Evolutionary conservation across 2,888 invertebrate species (phyloP).

Genomic region (Xestia sexstrigata): DNA sequence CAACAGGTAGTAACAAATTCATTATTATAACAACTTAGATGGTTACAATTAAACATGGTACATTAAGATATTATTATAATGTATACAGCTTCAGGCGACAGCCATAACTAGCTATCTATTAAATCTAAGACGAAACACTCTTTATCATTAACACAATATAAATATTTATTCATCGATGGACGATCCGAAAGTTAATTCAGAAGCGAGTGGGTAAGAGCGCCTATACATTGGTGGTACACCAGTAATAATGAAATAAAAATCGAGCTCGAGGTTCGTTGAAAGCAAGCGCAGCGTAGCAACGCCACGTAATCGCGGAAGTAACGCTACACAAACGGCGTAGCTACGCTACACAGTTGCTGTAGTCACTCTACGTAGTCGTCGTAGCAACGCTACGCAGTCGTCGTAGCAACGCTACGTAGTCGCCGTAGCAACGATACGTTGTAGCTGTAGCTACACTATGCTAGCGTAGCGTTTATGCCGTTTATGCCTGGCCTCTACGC

Average conservation of each 20-base stretch:
- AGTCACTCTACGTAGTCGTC: neutral
- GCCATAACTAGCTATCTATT: slow-evolving; percentile 80
- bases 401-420: neutral
- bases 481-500: neutral
- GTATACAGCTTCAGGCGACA: slow-evolving; percentile 74
- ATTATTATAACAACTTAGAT: slow-evolving; percentile 37
- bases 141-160: slow-evolving; percentile 87
- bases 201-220: slow-evolving; percentile 77
- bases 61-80: slow-evolving; percentile 62
- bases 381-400: too few relatives aligned
- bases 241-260: neutral
- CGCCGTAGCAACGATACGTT: neutral
- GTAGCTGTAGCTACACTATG: neutral
- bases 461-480: neutral
- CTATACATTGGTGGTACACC: slow-evolving; percentile 55
- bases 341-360: too few relatives aligned
- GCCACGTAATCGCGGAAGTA: neutral
- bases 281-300: neutral
- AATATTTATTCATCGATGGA: slow-evolving; percentile 85
- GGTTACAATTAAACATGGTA: slow-evolving; percentile 60
- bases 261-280: neutral
- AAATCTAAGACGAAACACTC: slow-evolving; percentile 81
- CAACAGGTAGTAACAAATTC: slow-evolving; percentile 35
- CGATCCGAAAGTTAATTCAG: slow-evolving; percentile 80
- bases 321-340: neutral